phyloP scores from a whole-genome alignment of 2,113 vertebrate species.

The Tamias sibiricus region DNA sequence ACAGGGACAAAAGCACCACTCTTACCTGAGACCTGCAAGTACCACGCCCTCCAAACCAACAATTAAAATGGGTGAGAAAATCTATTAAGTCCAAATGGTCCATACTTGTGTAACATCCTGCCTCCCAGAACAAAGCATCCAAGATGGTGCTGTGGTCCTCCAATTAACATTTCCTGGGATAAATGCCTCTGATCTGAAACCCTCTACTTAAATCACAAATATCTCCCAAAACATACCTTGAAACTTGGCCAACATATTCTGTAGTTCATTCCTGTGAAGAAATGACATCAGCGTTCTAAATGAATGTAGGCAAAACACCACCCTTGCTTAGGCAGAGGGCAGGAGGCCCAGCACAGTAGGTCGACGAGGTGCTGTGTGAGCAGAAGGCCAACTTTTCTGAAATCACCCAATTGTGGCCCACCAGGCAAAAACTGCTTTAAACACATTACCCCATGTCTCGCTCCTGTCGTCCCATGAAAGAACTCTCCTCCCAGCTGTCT shows the following conservation, averaged over 20 bases:
- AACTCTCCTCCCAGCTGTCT: slow-evolving; percentile 81
- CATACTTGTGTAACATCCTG: neutral
- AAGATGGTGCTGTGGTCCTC: neutral
- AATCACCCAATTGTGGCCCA: neutral
- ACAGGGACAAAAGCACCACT: neutral
- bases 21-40: neutral
- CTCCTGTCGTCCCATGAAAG: slow-evolving; percentile 60
- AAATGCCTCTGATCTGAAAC: neutral
- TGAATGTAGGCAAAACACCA: neutral
- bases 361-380: neutral
- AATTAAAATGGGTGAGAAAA: neutral
- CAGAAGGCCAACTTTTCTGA: neutral
- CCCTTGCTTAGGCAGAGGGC: neutral
- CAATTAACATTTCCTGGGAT: neutral
- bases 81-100: neutral
- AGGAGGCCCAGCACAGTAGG: too few relatives aligned
- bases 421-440: neutral
- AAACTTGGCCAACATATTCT: slow-evolving; percentile 91
- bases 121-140: neutral
- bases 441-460: slow-evolving; percentile 83
- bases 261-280: slow-evolving; percentile 89
- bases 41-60: neutral
- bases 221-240: slow-evolving; percentile 85
- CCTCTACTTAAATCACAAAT: neutral
- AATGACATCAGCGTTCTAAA: neutral